Evolutionary conservation across 2,113 vertebrate genomes (phyloP).

Genomic region (Scatophagus argus): DNA sequence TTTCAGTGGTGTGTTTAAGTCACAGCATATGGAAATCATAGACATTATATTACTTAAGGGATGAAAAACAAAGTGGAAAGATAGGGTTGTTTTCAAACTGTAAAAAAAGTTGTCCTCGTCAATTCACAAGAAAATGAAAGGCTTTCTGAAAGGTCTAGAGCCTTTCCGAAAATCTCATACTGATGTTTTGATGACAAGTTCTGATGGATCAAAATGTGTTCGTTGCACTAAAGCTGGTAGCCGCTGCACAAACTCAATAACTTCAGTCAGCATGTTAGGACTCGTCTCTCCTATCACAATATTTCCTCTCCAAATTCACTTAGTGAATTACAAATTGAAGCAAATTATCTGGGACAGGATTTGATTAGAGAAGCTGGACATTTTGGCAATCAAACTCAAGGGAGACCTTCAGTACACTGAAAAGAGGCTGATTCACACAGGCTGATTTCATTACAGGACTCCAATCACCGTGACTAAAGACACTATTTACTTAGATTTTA

Average conservation of each 20-base stretch:
- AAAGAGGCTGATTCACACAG: not conserved
- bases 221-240: not conserved
- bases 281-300: not conserved
- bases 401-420: not conserved
- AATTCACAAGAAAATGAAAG: not conserved
- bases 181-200: slow-evolving; percentile 1
- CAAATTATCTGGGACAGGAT: not conserved
- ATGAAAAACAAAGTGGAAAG: not conserved
- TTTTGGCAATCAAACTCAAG: not conserved
- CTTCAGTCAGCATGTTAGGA: not conserved
- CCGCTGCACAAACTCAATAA: not conserved
- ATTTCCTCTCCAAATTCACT: slow-evolving; percentile 18
- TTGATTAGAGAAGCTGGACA: slow-evolving; percentile 22
- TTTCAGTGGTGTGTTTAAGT: slow-evolving; percentile 14
- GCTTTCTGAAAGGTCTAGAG: not conserved
- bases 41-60: too few relatives aligned
- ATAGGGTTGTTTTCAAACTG: not conserved
- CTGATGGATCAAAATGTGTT: not conserved
- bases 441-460: not conserved
- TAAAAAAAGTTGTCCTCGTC: not conserved
- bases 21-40: not conserved
- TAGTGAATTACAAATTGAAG: slow-evolving; percentile 7
- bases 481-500: not conserved
- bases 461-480: not conserved
- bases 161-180: not conserved